Percentiles rank a stretch among this genome's conserved stretches.
Evolutionary conservation across 30 jellyfish, hydroid and myxozoan species (phyloP).

Genomic region (Rhopilema esculentum): DNA sequence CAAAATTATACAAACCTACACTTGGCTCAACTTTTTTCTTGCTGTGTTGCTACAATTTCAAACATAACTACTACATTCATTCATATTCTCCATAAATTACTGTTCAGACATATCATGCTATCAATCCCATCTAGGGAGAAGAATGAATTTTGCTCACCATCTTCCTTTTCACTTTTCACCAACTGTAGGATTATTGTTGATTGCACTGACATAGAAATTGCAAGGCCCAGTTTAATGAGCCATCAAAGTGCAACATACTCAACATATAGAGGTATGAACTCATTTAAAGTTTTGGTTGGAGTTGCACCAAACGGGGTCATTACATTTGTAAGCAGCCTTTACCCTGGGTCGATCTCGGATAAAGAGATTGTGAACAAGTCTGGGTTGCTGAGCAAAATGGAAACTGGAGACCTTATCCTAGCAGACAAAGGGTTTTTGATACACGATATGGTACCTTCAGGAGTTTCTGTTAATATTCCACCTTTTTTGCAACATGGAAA

Average conservation of each 20-base stretch:
- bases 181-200: slow-evolving; percentile 34
- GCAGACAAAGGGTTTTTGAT: slow-evolving; percentile 44
- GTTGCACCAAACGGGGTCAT: slow-evolving; percentile 42
- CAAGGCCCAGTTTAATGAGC: slow-evolving; percentile 8
- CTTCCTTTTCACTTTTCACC: slow-evolving; percentile 29
- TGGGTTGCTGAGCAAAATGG: slow-evolving; percentile 14
- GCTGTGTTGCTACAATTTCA: slow-evolving; percentile 46
- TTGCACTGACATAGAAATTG: slow-evolving; percentile 31
- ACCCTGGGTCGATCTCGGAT: slow-evolving; percentile 29
- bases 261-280: slow-evolving; percentile 17
- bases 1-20: slow-evolving; percentile 50
- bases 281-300: slow-evolving; percentile 31
- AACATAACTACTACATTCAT: slow-evolving; percentile 18
- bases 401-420: slow-evolving; percentile 29
- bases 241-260: slow-evolving; percentile 26
- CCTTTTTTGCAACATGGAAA: slow-evolving; percentile 36
- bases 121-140: slow-evolving; percentile 31
- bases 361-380: slow-evolving; percentile 25
- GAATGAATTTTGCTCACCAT: slow-evolving; percentile 18
- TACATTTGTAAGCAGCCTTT: slow-evolving; percentile 10
- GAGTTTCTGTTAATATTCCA: slow-evolving; percentile 45
- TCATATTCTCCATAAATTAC: slow-evolving; percentile 13
- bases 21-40: slow-evolving; percentile 35
- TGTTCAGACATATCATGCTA: slow-evolving; percentile 11
- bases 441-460: slow-evolving; percentile 19